phyloP scores from a whole-genome alignment of 2,888 invertebrate species.

The Meta bourneti region DNA sequence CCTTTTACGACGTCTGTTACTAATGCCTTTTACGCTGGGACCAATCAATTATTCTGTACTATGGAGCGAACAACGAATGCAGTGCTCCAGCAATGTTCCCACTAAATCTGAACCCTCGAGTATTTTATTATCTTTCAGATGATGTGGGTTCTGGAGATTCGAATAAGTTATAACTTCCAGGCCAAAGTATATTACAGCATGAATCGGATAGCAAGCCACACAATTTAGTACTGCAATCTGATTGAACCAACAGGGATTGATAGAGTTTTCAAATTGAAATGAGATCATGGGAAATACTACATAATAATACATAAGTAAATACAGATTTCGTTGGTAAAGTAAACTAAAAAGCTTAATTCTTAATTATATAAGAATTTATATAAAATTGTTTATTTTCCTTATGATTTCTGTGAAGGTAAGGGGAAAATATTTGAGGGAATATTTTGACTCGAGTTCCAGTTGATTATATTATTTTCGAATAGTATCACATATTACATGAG shows the following conservation, averaged over 20 bases:
- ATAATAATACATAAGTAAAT: neutral
- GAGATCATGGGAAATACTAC: neutral
- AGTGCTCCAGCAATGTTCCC: conserved; percentile 49
- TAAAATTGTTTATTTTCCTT: no score
- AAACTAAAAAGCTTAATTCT: no score
- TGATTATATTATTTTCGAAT: no score
- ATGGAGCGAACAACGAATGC: conserved; percentile 35
- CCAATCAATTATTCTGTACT: conserved; percentile 64
- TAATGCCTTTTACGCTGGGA: conserved; percentile 71
- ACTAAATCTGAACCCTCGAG: conserved; percentile 62
- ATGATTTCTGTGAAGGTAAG: no score
- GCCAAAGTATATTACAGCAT: neutral
- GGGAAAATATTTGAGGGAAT: no score
- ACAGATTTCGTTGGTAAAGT: no score
- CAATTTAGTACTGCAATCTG: neutral
- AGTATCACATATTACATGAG: no score
- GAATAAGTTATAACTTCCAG: neutral
- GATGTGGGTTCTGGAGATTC: conserved; percentile 1
- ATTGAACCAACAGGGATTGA: neutral
- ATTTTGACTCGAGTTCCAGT: no score
- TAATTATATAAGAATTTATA: no score
- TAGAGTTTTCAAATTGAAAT: neutral
- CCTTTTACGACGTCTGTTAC: conserved; percentile 68
- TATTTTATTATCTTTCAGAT: conserved; percentile 65
- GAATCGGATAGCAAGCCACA: neutral